Base-by-base conservation (phyloP, 2,797 vertebrate genomes). In the Dendrocincla fuliginosa region DNA sequence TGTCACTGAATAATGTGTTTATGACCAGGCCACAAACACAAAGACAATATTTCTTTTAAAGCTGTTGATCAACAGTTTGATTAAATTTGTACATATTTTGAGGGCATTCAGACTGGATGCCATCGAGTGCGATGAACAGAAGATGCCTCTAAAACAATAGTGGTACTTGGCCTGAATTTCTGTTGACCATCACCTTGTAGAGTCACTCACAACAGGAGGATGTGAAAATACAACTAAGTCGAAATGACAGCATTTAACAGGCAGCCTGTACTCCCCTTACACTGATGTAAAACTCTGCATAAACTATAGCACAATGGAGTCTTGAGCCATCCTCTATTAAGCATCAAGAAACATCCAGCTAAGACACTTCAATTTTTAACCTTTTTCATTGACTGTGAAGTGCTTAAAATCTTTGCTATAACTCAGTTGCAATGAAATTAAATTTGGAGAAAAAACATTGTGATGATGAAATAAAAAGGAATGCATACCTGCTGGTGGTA, bases 1-100 rank as follows among this genome's bases (percentile, higher is more conserved):
- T 95, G 96, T 97, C 93, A 93, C 94, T 92, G 88, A 96, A 93
- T 92, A 94, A 97, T 96, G 44, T 93, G 97, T 95, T 97, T 91
- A 93, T 63, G 89, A 87, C 41, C 53, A 92, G 95, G 33, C 46
- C 78, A 87, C 88, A 84, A 95, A 93, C 78, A 91, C 73, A 96
- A 96, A 96, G 41, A 60, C 79, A 55, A 92, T 94, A 74, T 83
- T 91, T 94, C 73, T 93, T 96, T 94, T 92, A 59, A 87, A 93
- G 78, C 57, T 5, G 32, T 90, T 5, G 20, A 97, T 94, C 79
- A 93, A 50, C 61, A 60, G 14, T 75, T 94, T 80, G 94, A 96
- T 94, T 96, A 90, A 94, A 93, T 87, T 53, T 74, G 85, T 80
- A 87, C 16, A 9, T 95, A 60, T 90, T 95, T 92, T 44, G 77